Base-by-base conservation (phyloP, 2,888 invertebrate genomes). In the Brachylomia viminalis region DNA sequence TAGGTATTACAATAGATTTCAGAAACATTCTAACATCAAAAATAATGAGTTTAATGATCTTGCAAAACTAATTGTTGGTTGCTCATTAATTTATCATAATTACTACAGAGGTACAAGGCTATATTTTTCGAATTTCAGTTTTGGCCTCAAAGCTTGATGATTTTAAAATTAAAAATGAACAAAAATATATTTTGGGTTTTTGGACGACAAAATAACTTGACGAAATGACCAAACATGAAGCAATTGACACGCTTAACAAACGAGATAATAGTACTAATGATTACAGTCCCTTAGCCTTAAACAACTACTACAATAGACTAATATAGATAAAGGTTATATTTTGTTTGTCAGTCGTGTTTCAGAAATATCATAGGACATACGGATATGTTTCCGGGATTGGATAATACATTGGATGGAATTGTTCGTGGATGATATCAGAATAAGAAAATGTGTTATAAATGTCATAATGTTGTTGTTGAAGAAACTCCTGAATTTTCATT, bases 211-310 rank as follows among this genome's bases (percentile, higher is more conserved):
- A 45, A 30, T n/a, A 47, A 47, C 58, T 42, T 64, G 27, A 52
- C 56, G 23, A 59, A 45, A 64, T 77, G 15, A 30, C 17, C n/a
- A 33, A 69, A 61, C 15, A 45, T 38, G 49, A 33, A 61, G 65
- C 61, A 47, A 65, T 68, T 77, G 64, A 77, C 68, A 66, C 61
- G 45, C 20, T 59, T 59, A 45, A 0, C 8, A 56, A 49, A 77
- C 54, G 23, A 72, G 65, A 72, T 66, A 81, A 77, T 61, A n/a
- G 33, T 56, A 23, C 72, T 72, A 81, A 81, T 77, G 33, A 64
- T 23, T 80, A 5, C 0, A 45, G 61, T 61, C 61, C 72, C 66
- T 10, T 69, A 69, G 72, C 72, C 72, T 77, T 69, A 70, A 5
- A 27, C 15, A 64, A 68, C 27, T 23, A 56, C 23, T 67, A 23